Evolutionary conservation across 2,888 invertebrate species (phyloP), one percentile per base, ranked within the genome.

Genomic region (Chrysolina americana): DNA sequence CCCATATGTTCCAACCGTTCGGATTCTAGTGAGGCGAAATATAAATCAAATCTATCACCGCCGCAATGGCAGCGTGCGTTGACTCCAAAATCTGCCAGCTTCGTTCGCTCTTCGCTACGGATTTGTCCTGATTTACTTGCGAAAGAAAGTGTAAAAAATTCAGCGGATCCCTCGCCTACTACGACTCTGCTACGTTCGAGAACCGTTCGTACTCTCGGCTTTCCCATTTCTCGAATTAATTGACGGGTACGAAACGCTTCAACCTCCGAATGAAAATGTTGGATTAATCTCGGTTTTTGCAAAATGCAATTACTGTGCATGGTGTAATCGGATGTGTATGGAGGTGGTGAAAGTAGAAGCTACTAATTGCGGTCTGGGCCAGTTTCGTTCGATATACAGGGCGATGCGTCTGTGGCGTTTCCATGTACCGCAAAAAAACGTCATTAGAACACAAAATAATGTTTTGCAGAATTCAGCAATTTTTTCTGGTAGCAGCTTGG

Each of bases 211-310:
- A 5, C 28, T n/a, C n/a, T n/a, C 36, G 28, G 28, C 71, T 74
- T 74, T 74, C 71, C 64, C 64, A 71, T 68, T 74, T 68, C 64
- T 71, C 68, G 48, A 74, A 71, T 53, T n/a, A 64, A 63, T 71
- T 71, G 62, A 56, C n/a, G n/a, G n/a, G n/a, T n/a, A n/a, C n/a
- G n/a, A n/a, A n/a, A 64, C 50, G 41, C 68, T 15, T 62, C 41
- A 59, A 21, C 17, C 28, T 66, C 53, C 44, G 41, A 71, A 74
- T 68, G 70, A 69, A 73, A 74, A 74, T 71, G 70, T 70, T 53
- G 68, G 71, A 71, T 64, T 68, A 53, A 74, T 74, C 74, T 74
- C 53, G 68, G 59, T 66, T 73, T 68, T 74, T 68, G 62, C 59
- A 66, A 47, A 71, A 59, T 59, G 71, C 59, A 74, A 71, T 74